Base-by-base conservation (phyloP, 35 echinoderm and acorn worm species). In the Ophiothrix spiculata region DNA sequence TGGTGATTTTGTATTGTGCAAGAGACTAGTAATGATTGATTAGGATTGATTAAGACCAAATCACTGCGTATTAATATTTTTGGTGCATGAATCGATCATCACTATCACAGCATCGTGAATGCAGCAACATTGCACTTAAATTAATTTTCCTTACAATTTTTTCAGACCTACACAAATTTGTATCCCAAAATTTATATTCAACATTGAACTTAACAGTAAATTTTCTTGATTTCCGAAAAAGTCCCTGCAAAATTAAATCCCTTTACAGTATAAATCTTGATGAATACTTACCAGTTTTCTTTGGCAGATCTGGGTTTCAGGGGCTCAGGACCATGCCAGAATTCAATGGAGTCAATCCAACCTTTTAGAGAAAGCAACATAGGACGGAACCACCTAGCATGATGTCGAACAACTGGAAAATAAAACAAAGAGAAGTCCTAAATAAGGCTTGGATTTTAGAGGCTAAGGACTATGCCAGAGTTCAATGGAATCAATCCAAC, bases 321-420 rank as follows among this genome's bases (percentile, higher is more conserved):
- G 56, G 87, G 74, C 80, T 97, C 94, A 76, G 88, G 83, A 35
- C 94, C 94, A 80, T 90, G 88, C 69, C 87, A 93, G 6, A 25
- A 64, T 33, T 90, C 83, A 32, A 97, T 91, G 1, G 46, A 63
- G 4, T 85, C 80, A 13, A 97, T 83, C 77, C 93, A 91, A 69
- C 77, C 82, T 34, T 83, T 86, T 25, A 97, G 77, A 1, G 79
- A 84, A 90, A 87, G 75, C 12, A 97, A 85, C 83, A 93, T 90
- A 2, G 94, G 94, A 38, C 85, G 84, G 41, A 97, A 93, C 94
- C 94, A 97, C 14, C 82, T 80, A 1, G 91, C 84, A 93, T 97
- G 94, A 80, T 90, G 83, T 35, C 91, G 86, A 0, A 90, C 91
- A 87, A 77, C 94, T 97, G 60, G 40, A 37, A 75, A 38, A 33